Evolutionary conservation across 2,888 invertebrate genomes (phyloP), one percentile per base, ranked within the genome.

Genomic region (Allolobophora icterica): DNA sequence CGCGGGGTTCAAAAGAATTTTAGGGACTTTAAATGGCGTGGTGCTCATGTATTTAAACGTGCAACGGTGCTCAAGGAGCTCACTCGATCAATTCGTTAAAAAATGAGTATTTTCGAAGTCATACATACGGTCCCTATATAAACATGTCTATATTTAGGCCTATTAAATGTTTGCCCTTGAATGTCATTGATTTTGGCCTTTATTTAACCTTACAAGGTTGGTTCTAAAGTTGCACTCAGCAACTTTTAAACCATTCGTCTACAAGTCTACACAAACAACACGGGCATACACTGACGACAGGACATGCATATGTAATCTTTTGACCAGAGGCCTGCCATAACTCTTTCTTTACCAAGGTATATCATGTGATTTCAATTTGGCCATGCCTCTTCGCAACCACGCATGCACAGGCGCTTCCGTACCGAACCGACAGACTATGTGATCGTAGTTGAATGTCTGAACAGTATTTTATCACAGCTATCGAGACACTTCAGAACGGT

Each of bases 381-480:
- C n/a, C n/a, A 45, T n/a, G 71, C 30, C 15, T 52, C 52, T 52
- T 52, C 52, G 24, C 52, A 11, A 52, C 52, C 24, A 24, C 52
- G 24, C 52, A 13, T 6, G 71, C 24, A 8, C 24, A 13, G 4
- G 71, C 30, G 13, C 71, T 71, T n/a, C n/a, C n/a, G 71, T 71
- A 71, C 71, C 8, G n/a, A n/a, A n/a, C 8, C n/a, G n/a, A n/a
- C 30, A 71, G 30, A 71, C 71, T 90, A 91, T 40, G 91, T 91
- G 45, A 92, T 92, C 21, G 91, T 92, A 33, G 92, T 92, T 8
- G 92, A 92, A 90, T 92, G 92, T 33, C 92, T 91, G 83, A 90
- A 92, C n/a, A 92, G 84, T 33, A 92, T 92, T 90, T 92, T 92
- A 71, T 92, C 92, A 91, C 92, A 92, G 71, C 92, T 92, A 45